phyloP scores from a whole-genome alignment of 2,113 vertebrate genomes.

The Pardalotus punctatus region DNA sequence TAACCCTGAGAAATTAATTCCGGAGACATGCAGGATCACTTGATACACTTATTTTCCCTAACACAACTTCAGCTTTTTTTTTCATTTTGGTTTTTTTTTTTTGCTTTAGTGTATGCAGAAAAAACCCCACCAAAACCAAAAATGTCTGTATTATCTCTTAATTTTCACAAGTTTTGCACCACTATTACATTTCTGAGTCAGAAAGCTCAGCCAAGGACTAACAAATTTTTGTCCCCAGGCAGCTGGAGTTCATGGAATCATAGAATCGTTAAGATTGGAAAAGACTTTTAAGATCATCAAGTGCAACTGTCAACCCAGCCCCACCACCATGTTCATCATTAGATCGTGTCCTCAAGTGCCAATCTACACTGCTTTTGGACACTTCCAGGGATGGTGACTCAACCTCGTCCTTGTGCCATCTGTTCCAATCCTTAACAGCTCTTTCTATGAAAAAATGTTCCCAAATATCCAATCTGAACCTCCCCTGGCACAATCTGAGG shows the following conservation, averaged over 20 bases:
- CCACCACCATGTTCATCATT: neutral
- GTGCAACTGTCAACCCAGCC: neutral
- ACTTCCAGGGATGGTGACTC: neutral
- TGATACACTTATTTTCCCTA: neutral
- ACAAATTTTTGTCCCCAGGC: neutral
- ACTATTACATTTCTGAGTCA: neutral
- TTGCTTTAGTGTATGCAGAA: neutral
- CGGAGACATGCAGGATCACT: neutral
- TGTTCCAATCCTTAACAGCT: neutral
- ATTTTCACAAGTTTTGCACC: neutral
- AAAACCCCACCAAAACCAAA: neutral
- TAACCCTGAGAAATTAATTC: neutral
- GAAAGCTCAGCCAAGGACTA: neutral
- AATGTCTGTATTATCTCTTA: neutral
- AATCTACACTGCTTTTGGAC: neutral
- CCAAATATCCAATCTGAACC: fast-evolving
- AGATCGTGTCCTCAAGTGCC: neutral
- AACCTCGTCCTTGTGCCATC: neutral
- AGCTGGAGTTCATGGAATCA: neutral
- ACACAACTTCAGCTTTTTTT: neutral
- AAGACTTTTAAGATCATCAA: neutral
- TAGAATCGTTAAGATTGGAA: neutral
- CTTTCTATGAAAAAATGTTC: neutral
- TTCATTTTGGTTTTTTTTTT: too few relatives aligned
- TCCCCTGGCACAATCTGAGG: neutral